phyloP scores from a whole-genome alignment of 2,113 vertebrate species.

The Nyctibius bracteatus region DNA sequence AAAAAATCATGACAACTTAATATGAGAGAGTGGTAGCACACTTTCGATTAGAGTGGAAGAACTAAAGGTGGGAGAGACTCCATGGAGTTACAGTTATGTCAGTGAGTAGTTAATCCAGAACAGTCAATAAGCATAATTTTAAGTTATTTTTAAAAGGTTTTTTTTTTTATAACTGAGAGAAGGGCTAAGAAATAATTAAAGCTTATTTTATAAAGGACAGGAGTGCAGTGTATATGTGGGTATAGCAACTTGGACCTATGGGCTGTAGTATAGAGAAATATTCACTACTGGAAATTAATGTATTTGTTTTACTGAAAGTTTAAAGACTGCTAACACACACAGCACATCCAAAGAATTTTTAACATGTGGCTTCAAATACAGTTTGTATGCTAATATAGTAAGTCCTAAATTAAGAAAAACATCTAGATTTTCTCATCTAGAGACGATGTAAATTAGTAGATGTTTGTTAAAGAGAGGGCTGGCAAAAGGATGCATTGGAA shows the following conservation, averaged over 20 bases:
- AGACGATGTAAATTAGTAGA: not conserved
- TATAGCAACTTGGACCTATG: not conserved
- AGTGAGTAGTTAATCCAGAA: not conserved
- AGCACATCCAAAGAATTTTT: not conserved
- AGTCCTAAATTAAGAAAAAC: not conserved
- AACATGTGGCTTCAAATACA: not conserved
- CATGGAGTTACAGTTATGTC: not conserved
- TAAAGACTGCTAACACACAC: slow-evolving; percentile 1
- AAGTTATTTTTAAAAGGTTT: slow-evolving; percentile 27
- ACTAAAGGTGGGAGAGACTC: not conserved
- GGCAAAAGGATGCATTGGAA: not conserved
- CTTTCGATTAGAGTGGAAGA: not conserved
- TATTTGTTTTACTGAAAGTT: slow-evolving; percentile 17
- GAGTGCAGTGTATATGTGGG: not conserved
- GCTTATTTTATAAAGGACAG: not conserved
- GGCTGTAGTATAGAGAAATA: not conserved
- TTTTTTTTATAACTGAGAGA: not conserved
- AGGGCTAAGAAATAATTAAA: not conserved
- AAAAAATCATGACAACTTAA: not conserved
- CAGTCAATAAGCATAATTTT: not conserved
- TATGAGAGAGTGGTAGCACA: not conserved
- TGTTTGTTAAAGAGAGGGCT: not conserved
- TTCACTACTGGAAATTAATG: slow-evolving; percentile 14
- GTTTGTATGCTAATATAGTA: not conserved
- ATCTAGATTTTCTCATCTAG: not conserved